Evolutionary conservation across 2,888 invertebrate species (phyloP), one percentile per base, ranked within the genome.

Genomic region (Clitarchus hookeri): DNA sequence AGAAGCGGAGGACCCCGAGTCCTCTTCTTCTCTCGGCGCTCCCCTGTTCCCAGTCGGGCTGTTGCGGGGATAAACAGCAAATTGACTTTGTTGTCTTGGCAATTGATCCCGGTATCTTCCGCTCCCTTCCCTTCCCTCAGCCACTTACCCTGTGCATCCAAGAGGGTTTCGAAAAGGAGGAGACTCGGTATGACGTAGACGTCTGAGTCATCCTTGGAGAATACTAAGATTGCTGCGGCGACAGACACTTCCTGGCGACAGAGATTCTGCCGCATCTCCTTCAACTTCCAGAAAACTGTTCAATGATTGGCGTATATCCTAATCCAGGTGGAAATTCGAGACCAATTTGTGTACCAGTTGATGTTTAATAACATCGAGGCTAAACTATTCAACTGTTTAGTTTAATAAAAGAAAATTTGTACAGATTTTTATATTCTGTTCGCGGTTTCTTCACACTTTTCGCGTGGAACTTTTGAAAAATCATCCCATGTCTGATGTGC

Each of bases 61-160:
- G 65, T 65, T 65, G 23, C 36, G 82, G 82, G 82, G 82, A 44
- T 82, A 44, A 82, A 82, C 82, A 44, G 82, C 44, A 82, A 82
- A 82, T 82, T 82, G 82, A 82, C 82, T 82, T 82, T 82, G 82
- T 82, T 82, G 82, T 82, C 82, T 82, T 82, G 82, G 82, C 82
- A 82, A 82, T 82, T 82, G 82, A 82, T 82, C 82, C 82, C 82
- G 6, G 65, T 65, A 65, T 65, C 65, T 65, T n/a, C 65, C 36
- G 65, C 65, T n/a, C 65, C 65, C 12, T 65, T 36, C 36, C 4
- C 36, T 4, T n/a, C 65, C n/a, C 65, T n/a, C n/a, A 19, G 2
- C n/a, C 36, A 4, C 36, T 36, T 3, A 36, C 36, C 36, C 4
- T 36, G 2, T 4, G 4, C 36, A 36, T 1, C 8, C 65, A 65